Evolutionary conservation across 2,888 invertebrate genomes (phyloP).

Genomic region (Clunio marinus): DNA sequence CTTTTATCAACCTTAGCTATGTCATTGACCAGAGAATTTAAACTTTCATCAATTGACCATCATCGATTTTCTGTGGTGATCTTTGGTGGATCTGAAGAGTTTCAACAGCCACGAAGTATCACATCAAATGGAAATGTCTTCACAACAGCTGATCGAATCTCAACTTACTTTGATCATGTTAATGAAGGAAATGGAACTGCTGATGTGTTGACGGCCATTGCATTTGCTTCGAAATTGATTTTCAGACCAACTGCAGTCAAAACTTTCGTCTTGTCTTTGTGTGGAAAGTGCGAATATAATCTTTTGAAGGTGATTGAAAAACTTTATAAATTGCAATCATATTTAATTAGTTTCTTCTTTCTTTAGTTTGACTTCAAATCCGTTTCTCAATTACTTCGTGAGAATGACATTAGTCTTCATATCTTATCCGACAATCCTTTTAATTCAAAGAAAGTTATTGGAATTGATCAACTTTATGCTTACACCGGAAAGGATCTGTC

Average conservation of each 20-base stretch:
- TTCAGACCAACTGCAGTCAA: slow-evolving; percentile 81
- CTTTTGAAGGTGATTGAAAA: slow-evolving; percentile 61
- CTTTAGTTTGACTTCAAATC: slow-evolving; percentile 75
- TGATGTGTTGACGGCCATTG: slow-evolving; percentile 74
- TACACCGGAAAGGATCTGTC: slow-evolving; percentile 77
- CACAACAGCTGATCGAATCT: slow-evolving; percentile 59
- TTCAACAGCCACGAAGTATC: slow-evolving; percentile 66
- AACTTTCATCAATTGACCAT: slow-evolving; percentile 58
- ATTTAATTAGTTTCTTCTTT: slow-evolving; percentile 41
- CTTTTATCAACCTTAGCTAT: slow-evolving; percentile 66
- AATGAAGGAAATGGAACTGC: slow-evolving; percentile 58
- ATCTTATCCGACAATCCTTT: slow-evolving; percentile 80
- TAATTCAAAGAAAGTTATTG: slow-evolving; percentile 69
- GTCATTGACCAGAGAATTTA: slow-evolving; percentile 61
- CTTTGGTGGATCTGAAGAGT: slow-evolving; percentile 76
- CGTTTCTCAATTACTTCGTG: slow-evolving; percentile 73
- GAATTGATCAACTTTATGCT: slow-evolving; percentile 69
- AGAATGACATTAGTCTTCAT: slow-evolving; percentile 76
- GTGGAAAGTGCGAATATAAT: slow-evolving; percentile 65
- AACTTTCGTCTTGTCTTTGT: slow-evolving; percentile 75
- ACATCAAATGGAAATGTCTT: slow-evolving; percentile 68
- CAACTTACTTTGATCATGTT: slow-evolving; percentile 65
- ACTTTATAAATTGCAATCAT: slow-evolving; percentile 40
- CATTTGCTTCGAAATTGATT: slow-evolving; percentile 65
- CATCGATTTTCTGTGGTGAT: slow-evolving; percentile 79